A percentile compares a stretch with the other conserved stretches of the same genome.
phyloP scores from a whole-genome alignment of 2,797 vertebrate genomes.

The Lycodopsis pacificus region DNA sequence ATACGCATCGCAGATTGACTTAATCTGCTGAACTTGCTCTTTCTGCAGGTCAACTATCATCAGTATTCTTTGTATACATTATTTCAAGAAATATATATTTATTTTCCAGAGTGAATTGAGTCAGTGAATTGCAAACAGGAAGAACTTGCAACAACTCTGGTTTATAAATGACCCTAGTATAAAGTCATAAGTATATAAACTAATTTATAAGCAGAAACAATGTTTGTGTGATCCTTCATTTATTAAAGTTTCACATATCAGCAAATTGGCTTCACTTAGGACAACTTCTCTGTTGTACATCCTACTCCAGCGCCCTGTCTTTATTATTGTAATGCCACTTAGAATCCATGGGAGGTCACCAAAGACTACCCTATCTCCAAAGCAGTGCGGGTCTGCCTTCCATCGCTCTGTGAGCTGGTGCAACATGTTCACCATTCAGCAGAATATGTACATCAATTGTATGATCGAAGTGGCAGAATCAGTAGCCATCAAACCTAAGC shows the following conservation, averaged over 20 bases:
- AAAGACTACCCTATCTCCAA: conserved; percentile 41
- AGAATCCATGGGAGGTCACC: conserved; percentile 56
- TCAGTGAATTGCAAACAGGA: not conserved
- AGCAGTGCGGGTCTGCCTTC: accelerated
- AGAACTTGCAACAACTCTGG: not conserved
- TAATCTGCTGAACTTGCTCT: not conserved
- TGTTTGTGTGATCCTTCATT: not conserved
- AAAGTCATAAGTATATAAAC: not conserved
- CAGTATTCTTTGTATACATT: not conserved
- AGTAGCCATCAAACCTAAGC: not conserved
- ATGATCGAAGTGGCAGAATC: too few species aligned
- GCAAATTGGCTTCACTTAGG: not conserved
- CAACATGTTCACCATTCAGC: not conserved
- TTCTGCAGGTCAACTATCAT: not conserved
- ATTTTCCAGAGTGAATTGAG: not conserved
- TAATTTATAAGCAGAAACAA: not conserved
- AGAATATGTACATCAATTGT: not conserved
- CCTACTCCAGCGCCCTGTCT: not conserved
- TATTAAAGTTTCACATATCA: not conserved
- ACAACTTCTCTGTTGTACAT: accelerated
- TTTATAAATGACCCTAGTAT: not conserved
- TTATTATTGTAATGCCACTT: conserved; percentile 16
- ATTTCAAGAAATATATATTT: not conserved
- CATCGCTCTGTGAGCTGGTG: too few species aligned
- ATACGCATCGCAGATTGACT: not conserved